Conservation (phyloP, 2,888 invertebrate species). For the Merodon equestris region DNA sequence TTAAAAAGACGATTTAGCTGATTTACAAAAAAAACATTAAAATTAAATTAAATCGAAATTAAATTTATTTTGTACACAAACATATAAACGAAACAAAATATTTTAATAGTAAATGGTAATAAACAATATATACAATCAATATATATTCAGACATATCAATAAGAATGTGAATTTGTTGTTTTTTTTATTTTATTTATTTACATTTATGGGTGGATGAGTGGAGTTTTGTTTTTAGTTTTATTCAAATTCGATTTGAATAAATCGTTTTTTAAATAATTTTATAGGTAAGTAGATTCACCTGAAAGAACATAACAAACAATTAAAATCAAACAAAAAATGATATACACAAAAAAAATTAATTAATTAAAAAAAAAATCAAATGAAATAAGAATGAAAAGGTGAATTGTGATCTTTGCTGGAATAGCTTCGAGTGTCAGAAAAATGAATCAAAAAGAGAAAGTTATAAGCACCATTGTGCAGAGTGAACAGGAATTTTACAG, state of each 20-base stretch:
- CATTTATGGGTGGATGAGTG: conserved; percentile 58
- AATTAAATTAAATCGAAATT: conserved; percentile 41
- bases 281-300: conserved; percentile 78
- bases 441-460: too few relatives aligned
- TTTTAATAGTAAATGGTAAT: conserved; percentile 39
- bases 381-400: background rate
- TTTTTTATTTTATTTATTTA: conserved; percentile 41
- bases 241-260: conserved; percentile 46
- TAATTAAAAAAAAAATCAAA: conserved; percentile 12
- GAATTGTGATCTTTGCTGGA: conserved; percentile 1
- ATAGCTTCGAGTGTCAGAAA: conserved; percentile 30
- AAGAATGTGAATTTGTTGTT: conserved; percentile 49
- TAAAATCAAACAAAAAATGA: conserved; percentile 50
- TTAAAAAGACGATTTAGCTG: conserved; percentile 45
- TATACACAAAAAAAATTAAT: conserved; percentile 44
- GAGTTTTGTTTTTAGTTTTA: conserved; percentile 17
- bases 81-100: conserved; percentile 41
- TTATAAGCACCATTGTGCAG: too few relatives aligned
- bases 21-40: conserved; percentile 24
- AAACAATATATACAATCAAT: conserved; percentile 52
- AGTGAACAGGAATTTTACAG: too few relatives aligned
- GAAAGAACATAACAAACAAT: conserved; percentile 71
- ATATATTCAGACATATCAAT: conserved; percentile 45
- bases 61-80: conserved; percentile 46
- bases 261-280: conserved; percentile 52